These are phyloP conservation scores for Ammodytes marinus DNA, from an alignment of 2,113 vertebrate species.

Conservation along the genomic window DNA sequence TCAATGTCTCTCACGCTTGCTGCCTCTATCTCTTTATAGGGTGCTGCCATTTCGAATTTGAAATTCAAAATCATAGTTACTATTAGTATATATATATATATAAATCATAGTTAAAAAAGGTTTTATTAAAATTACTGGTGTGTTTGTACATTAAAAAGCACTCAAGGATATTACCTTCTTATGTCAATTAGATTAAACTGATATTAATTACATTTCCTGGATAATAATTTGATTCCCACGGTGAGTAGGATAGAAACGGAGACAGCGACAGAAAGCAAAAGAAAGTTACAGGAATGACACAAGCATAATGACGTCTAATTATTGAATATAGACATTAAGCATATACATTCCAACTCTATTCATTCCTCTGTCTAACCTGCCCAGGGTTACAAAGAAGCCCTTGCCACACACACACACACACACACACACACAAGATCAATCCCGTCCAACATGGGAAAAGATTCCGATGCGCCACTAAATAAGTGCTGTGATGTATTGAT, in stretches of 20 bases:
- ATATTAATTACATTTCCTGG: slow-evolving; percentile 12
- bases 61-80: not conserved
- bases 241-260: not conserved
- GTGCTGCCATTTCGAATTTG: not conserved
- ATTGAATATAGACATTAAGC: not conserved
- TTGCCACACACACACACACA: slow-evolving; percentile 3
- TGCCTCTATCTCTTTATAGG: not conserved
- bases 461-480: slow-evolving; percentile 44
- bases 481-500: slow-evolving; percentile 37
- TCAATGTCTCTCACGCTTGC: slow-evolving; percentile 8
- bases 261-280: not conserved
- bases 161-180: slow-evolving; percentile 18
- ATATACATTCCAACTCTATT: not conserved
- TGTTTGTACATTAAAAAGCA: slow-evolving; percentile 1
- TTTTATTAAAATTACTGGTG: not conserved
- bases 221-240: not conserved
- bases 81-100: not conserved
- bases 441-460: slow-evolving; percentile 47
- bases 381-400: slow-evolving; percentile 39
- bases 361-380: not conserved
- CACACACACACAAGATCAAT: slow-evolving; percentile 61
- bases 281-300: not conserved
- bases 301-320: not conserved
- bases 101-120: not conserved
- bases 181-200: not conserved